These are phyloP conservation scores for Apis cerana DNA, from an alignment of 1,140 invertebrate species.

Conservation along the genomic window DNA sequence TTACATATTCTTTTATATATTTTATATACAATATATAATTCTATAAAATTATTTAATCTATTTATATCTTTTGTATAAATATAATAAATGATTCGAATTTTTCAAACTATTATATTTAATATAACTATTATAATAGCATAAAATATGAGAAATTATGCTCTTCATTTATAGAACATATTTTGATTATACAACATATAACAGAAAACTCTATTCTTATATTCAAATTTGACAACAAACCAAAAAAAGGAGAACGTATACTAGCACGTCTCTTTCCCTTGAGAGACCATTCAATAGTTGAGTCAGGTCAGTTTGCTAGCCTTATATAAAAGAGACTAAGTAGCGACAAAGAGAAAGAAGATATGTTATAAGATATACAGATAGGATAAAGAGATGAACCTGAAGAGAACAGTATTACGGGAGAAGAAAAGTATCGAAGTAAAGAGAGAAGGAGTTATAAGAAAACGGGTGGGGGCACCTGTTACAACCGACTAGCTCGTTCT, in stretches of 20 bases:
- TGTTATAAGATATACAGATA: slow-evolving; percentile 55
- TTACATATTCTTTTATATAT: too few species aligned
- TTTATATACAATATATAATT: too few species aligned
- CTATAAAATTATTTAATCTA: too few species aligned
- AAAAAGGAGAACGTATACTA: slow-evolving; percentile 6
- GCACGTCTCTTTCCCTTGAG: not conserved
- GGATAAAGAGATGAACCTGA: slow-evolving; percentile 26
- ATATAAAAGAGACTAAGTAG: slow-evolving; percentile 62
- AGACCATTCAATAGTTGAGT: slow-evolving; percentile 59
- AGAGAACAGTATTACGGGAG: slow-evolving; percentile 31
- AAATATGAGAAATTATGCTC: not conserved
- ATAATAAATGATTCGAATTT: too few species aligned
- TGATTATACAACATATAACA: not conserved
- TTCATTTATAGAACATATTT: slow-evolving; percentile 4
- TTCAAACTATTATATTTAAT: not conserved
- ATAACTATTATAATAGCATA: not conserved
- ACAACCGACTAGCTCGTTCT: slow-evolving; percentile 60
- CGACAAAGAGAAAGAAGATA: slow-evolving; percentile 53
- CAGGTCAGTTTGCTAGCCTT: slow-evolving; percentile 68
- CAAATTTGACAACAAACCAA: slow-evolving; percentile 14
- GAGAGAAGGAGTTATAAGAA: not conserved
- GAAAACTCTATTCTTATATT: not conserved
- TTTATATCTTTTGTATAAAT: not conserved
- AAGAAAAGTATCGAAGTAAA: slow-evolving; percentile 27
- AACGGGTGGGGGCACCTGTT: slow-evolving; percentile 63